Conservation (phyloP, 2,797 vertebrate species). For the Iguana delicatissima region DNA sequence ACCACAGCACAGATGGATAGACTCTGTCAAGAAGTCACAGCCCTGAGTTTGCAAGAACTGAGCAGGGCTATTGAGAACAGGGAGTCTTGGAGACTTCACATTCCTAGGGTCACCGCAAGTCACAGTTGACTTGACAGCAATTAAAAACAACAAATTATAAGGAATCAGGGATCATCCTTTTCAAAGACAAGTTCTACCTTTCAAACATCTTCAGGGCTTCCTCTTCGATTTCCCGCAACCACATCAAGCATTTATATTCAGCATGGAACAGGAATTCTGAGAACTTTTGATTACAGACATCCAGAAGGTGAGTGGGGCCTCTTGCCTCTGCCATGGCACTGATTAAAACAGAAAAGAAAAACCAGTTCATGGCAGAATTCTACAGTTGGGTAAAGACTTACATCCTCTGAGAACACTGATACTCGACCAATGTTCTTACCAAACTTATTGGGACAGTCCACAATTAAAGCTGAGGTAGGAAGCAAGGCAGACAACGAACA, state of each 20-base stretch:
- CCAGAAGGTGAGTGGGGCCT: slow-evolving; percentile 82
- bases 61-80: no score
- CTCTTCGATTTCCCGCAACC: slow-evolving; percentile 93
- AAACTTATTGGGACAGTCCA: background rate
- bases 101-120: no score
- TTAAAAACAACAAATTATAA: no score
- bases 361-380: background rate
- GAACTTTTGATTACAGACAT: slow-evolving; percentile 85
- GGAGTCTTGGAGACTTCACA: no score
- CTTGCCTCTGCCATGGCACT: slow-evolving; percentile 83
- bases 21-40: no score
- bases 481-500: background rate
- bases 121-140: no score
- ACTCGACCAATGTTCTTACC: background rate
- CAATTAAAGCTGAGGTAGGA: background rate
- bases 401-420: background rate
- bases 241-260: slow-evolving; percentile 87
- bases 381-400: background rate
- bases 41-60: no score
- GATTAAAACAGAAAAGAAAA: slow-evolving; percentile 19
- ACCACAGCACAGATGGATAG: no score
- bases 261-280: slow-evolving; percentile 83
- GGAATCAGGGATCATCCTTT: background rate
- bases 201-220: slow-evolving; percentile 91
- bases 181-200: slow-evolving; percentile 77